Base-by-base conservation (phyloP, 2,113 vertebrate genomes). In the Guaruba guarouba region DNA sequence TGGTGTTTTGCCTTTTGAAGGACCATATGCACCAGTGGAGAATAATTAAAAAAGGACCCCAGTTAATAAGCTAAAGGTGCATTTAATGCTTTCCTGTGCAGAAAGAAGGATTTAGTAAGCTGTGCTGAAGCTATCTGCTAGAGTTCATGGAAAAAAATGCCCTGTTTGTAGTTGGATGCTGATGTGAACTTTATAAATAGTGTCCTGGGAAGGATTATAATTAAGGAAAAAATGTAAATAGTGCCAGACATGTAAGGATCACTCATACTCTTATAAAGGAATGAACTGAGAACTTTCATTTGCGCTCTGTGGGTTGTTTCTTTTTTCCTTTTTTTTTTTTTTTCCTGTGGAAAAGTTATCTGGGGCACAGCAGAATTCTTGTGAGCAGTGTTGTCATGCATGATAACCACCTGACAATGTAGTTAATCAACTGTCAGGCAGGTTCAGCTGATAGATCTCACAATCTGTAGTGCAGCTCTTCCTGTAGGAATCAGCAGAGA, bases 11-110 rank as follows among this genome's bases (percentile, higher is more conserved):
- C 13, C 6, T 20, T 73, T 4, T 61, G 62, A 13, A 67, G 64
- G 63, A 5, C 7, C 1, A 0, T 16, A 28, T 5, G 2, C 4
- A 2, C 9, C 5, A 3, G 4, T 20, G 57, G 39, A 22, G 14
- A 9, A 16, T 8, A 1, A 8, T 4, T 35, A 3, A 20, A 17
- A 17, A 29, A 20, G 4, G 0, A 51, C 0, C 1, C 14, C n/a
- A 25, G 16, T 37, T 13, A 3, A 0, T 52, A 6, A 19, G 16
- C 41, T 29, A 7, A 17, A 1, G 20, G 1, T 9, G 5, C 4
- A 1, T 17, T 8, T 5, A 2, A 6, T 39, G 62, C 17, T 80
- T 67, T 54, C 2, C 5, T 16, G 4, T 29, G 52, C 7, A 4
- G 10, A 19, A 80, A 11, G 5, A 18, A 43, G 28, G 23, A 19